These are phyloP conservation scores for Australoheros facetus DNA, from an alignment of 2,797 vertebrate species.

Conservation along the genomic window DNA sequence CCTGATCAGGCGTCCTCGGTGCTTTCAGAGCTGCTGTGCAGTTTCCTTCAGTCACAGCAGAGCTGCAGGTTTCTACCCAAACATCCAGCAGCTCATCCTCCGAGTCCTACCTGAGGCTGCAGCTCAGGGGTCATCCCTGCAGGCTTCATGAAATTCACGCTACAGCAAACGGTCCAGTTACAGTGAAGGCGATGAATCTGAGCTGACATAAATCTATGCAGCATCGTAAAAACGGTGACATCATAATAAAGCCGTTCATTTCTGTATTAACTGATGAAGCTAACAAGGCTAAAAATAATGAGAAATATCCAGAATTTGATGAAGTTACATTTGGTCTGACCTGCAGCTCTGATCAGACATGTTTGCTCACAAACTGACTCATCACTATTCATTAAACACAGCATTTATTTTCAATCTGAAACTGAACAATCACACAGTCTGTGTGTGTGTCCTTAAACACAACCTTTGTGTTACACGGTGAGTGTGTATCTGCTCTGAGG, in stretches of 20 bases:
- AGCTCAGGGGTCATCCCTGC: not conserved
- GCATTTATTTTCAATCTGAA: not conserved
- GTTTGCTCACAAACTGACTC: not conserved
- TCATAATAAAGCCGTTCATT: too few species aligned
- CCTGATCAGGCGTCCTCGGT: too few species aligned
- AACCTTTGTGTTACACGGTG: rapidly evolving
- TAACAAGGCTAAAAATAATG: too few species aligned
- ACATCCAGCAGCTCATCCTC: rapidly evolving
- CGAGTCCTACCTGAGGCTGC: not conserved
- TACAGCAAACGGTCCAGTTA: not conserved
- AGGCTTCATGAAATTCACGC: rapidly evolving
- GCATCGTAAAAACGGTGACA: too few species aligned
- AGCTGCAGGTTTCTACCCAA: too few species aligned
- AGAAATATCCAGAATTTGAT: too few species aligned
- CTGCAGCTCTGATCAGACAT: not conserved
- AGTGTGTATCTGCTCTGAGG: not conserved
- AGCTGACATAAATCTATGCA: rapidly evolving
- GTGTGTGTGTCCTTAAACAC: not conserved
- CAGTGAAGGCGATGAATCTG: not conserved
- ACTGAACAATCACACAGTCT: not conserved
- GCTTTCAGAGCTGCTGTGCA: too few species aligned
- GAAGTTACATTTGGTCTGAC: not conserved
- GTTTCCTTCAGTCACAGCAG: too few species aligned
- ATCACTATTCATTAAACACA: not conserved
- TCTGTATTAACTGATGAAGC: too few species aligned